Base-by-base conservation (phyloP, 2,888 invertebrate genomes). In the Melolontha melolontha region DNA sequence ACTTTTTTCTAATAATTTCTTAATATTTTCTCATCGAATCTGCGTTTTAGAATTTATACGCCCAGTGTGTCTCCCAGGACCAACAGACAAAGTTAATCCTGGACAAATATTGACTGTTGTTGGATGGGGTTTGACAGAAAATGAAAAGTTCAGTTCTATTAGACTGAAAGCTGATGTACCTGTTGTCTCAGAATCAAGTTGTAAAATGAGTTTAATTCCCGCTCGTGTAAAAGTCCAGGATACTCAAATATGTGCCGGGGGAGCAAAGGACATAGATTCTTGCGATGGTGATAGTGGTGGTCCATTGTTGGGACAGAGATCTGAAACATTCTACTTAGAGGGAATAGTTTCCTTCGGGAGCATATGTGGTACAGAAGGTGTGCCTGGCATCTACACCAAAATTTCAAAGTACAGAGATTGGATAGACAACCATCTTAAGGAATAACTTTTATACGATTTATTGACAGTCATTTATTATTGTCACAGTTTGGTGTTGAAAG, bases 161-260 rank as follows among this genome's bases (percentile, higher is more conserved):
- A 77, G 75, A 59, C 62, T 67, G 29, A 74, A 73, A 44, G 54
- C 72, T 4, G 44, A 34, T 7, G 54, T 90, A 14, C 89, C 90
- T 0, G 80, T 88, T 17, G 88, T 85, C 1, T n/a, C 5, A 12
- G 41, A 34, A 40, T 7, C 42, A 14, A 12, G 39, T n/a, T 70
- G 66, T 44, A 34, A 40, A 7, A 41, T 7, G 2, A 27, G 42
- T 2, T 70, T 64, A 22, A 50, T 10, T n/a, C 49, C 40, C 11
- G 34, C 34, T 6, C 34, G 50, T 11, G 64, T 70, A 10, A 42
- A 29, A n/a, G 17, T 70, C 11, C 27, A 34, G 14, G 64, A 62
- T n/a, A 88, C 47, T 16, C 90, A 90, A 73, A 75, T 92, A 0
- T 92, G 92, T 75, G 92, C 91, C 6, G 92, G 92, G 1, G 92